phyloP scores from a whole-genome alignment of 2,888 invertebrate species.

The Seira ritae region DNA sequence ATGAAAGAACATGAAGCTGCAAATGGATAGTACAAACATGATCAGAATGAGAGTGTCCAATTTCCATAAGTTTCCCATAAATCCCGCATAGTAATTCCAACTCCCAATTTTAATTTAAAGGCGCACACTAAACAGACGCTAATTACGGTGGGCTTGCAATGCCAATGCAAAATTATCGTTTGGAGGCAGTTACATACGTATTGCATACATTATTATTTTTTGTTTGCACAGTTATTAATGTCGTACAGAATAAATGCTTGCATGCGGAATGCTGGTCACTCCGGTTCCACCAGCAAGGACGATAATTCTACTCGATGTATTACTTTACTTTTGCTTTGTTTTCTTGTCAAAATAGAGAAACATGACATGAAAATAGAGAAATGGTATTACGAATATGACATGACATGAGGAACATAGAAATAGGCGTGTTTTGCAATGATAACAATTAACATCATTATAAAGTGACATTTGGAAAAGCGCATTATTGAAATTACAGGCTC shows the following conservation, averaged over 20 bases:
- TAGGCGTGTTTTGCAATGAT: background rate
- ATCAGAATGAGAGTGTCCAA: background rate
- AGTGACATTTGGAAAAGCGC: background rate
- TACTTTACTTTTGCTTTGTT: too few relatives aligned
- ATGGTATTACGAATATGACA: background rate
- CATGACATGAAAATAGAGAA: too few relatives aligned
- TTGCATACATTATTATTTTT: too few relatives aligned
- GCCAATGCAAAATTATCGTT: background rate
- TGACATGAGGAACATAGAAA: background rate
- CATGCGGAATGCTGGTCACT: too few relatives aligned
- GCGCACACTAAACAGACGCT: background rate
- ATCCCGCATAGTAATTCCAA: background rate
- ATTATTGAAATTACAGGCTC: background rate
- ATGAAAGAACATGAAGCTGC: too few relatives aligned
- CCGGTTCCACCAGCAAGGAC: too few relatives aligned
- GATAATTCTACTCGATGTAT: too few relatives aligned
- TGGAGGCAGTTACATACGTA: too few relatives aligned
- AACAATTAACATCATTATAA: background rate
- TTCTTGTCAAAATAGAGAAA: too few relatives aligned
- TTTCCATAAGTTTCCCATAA: background rate
- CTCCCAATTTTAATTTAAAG: background rate
- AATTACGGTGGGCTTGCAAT: background rate
- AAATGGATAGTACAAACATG: background rate
- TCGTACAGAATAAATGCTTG: too few relatives aligned
- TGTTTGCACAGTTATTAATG: too few relatives aligned